A percentile compares a stretch with the other conserved stretches of the same genome.
phyloP scores from a whole-genome alignment of 2,888 invertebrate species.

The Dicranocentrus wangi region DNA sequence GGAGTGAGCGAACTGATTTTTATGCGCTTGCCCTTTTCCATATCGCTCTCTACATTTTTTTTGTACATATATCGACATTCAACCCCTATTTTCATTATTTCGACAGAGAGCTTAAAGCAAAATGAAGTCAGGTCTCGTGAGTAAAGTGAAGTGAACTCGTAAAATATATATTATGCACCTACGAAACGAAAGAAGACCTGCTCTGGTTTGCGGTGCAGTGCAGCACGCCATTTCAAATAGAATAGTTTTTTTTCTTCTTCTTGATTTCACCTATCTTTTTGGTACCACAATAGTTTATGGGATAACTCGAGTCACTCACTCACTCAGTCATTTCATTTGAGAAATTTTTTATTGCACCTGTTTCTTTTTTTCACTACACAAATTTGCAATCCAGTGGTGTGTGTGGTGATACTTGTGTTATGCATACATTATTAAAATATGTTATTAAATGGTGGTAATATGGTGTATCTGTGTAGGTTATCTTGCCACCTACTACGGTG shows the following conservation, averaged over 20 bases:
- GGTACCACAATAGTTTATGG: conserved; percentile 5
- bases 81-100: not conserved
- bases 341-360: conserved; percentile 11
- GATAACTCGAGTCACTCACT: not conserved
- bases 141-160: not conserved
- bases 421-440: not conserved
- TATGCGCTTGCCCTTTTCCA: too few relatives aligned
- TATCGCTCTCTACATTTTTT: too few relatives aligned
- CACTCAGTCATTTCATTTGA: conserved; percentile 3
- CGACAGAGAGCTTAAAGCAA: not conserved
- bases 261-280: conserved; percentile 10
- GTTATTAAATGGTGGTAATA: not conserved
- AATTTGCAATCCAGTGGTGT: conserved; percentile 22
- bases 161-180: not conserved
- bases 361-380: conserved; percentile 18
- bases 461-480: not conserved
- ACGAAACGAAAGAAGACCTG: not conserved
- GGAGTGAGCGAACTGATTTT: conserved; percentile 14
- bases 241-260: not conserved
- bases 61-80: too few relatives aligned
- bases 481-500: conserved; percentile 8
- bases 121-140: too few relatives aligned
- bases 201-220: not conserved
- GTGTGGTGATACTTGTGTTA: not conserved
- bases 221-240: not conserved